Percentiles rank a stretch among this genome's conserved stretches.
These are phyloP conservation scores for human (Homo sapiens) DNA, from an alignment of 2,113 vertebrate species.

Conservation along the genomic window GRCh38 chr5:156705501-156706000, in stretches of 20 bases:
- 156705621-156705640: background rate
- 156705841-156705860: background rate
- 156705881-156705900: background rate
- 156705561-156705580: background rate
- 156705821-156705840: background rate
- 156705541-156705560: background rate
- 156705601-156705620: background rate
- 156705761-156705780: background rate
- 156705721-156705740: background rate
- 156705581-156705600: background rate
- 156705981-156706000: slow-evolving; percentile 34
- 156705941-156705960: slow-evolving; percentile 9
- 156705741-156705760: background rate
- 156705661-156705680: background rate
- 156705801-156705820: background rate
- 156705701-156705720: background rate
- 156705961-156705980: background rate
- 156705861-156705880: background rate
- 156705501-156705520: background rate
- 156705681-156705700: background rate
- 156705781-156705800: background rate
- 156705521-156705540: background rate
- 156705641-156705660: background rate
- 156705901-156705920: background rate
- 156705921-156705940: background rate